A percentile compares a stretch with the other conserved stretches of the same genome.
Conservation (phyloP, 1,140 invertebrate genomes). For the Drosophila insularis region DNA sequence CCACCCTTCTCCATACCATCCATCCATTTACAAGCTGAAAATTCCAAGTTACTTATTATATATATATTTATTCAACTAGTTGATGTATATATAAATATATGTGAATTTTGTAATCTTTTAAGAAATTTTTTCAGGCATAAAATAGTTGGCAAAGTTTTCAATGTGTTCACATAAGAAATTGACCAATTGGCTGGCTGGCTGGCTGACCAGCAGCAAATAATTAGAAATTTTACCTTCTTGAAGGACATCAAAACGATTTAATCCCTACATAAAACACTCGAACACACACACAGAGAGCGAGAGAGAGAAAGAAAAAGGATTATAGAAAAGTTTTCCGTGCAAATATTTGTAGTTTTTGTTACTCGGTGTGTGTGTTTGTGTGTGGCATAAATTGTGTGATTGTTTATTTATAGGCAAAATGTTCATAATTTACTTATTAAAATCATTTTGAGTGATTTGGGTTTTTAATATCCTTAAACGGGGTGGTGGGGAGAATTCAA, state of each 20-base stretch:
- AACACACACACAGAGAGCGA: background rate
- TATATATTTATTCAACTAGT: background rate
- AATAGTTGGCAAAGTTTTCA: constrained; percentile 59
- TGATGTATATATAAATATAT: background rate
- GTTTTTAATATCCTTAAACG: constrained; percentile 75
- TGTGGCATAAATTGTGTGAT: constrained; percentile 78
- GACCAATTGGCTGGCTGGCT: constrained; percentile 72
- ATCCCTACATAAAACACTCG: constrained; percentile 44
- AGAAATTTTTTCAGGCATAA: constrained; percentile 12
- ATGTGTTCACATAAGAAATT: constrained; percentile 65
- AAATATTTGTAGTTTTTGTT: constrained; percentile 71
- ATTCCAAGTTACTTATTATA: constrained; percentile 11
- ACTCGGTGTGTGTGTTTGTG: constrained; percentile 46
- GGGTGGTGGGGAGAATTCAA: background rate
- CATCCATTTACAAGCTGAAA: background rate
- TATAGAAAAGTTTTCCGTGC: constrained; percentile 63
- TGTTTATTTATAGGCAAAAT: constrained; percentile 76
- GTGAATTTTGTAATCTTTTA: background rate
- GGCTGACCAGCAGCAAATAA: constrained; percentile 46
- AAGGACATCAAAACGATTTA: constrained; percentile 77
- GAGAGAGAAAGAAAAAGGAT: constrained; percentile 55
- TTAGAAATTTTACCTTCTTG: constrained; percentile 50
- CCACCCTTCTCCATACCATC: constrained; percentile 1
- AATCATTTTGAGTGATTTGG: constrained; percentile 81
- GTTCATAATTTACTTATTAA: constrained; percentile 81